These are phyloP conservation scores for Gibbula magus DNA, from an alignment of 2,888 invertebrate species.

Conservation along the genomic window DNA sequence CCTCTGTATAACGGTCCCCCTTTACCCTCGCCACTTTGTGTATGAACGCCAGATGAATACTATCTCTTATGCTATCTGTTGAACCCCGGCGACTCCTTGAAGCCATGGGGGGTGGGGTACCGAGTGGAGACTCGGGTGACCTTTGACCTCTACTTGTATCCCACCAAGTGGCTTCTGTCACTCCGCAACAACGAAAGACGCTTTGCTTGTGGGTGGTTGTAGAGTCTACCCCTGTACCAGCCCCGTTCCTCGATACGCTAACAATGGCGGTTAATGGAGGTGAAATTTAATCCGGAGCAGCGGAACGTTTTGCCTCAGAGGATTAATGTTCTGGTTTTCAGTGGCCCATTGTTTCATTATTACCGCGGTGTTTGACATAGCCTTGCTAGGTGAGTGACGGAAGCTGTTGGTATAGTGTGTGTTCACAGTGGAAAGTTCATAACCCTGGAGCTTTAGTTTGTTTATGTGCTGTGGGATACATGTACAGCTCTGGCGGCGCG, in stretches of 20 bases:
- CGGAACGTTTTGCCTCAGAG: background rate
- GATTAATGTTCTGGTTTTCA: background rate
- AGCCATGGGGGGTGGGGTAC: background rate
- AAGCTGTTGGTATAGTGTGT: too few species aligned
- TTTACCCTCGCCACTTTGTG: too few species aligned
- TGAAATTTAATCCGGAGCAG: background rate
- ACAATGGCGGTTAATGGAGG: background rate
- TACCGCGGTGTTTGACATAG: too few species aligned
- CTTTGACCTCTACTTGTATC: conserved; percentile 3
- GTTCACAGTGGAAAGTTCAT: background rate
- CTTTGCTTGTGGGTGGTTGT: background rate
- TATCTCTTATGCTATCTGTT: conserved; percentile 13
- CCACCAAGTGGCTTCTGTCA: background rate
- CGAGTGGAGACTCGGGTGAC: background rate
- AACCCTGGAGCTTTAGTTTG: background rate
- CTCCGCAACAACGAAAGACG: background rate
- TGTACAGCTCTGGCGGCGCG: too few species aligned
- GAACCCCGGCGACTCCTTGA: background rate
- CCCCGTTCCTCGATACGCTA: background rate
- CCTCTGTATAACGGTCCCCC: too few species aligned
- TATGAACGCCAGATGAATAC: background rate
- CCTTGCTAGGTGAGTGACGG: too few species aligned
- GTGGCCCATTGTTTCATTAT: background rate
- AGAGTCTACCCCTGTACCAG: background rate
- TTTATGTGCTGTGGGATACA: background rate